phyloP scores from a whole-genome alignment of 2,113 vertebrate genomes.

The Phaethon lepturus region DNA sequence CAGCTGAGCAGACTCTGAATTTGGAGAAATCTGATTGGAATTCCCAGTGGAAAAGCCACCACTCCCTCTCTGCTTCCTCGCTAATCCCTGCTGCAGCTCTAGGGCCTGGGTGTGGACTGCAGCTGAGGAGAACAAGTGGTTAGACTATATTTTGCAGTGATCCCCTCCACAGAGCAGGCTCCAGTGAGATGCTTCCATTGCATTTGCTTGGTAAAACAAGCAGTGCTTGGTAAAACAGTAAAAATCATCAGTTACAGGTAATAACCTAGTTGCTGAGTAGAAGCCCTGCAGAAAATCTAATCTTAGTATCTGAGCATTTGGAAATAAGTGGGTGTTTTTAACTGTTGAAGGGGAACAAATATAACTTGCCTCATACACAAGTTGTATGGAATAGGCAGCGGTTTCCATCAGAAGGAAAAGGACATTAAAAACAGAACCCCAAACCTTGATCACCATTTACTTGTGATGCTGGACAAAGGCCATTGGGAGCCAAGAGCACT shows the following conservation, averaged over 20 bases:
- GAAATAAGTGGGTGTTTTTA: neutral
- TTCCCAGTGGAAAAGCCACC: neutral
- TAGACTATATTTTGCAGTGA: neutral
- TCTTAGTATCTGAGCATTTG: neutral
- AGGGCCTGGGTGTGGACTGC: neutral
- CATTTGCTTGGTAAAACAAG: neutral
- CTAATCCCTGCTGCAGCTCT: neutral
- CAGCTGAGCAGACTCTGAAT: neutral
- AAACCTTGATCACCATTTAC: neutral
- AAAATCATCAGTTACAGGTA: neutral
- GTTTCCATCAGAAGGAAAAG: neutral
- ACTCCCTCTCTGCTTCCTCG: neutral
- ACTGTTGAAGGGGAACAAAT: neutral
- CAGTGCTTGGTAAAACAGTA: neutral
- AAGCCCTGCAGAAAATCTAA: neutral
- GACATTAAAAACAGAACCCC: slow-evolving; percentile 19
- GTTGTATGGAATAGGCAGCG: neutral
- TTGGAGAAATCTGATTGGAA: slow-evolving; percentile 10
- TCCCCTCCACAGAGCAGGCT: neutral
- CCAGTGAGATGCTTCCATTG: neutral
- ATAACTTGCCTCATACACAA: neutral
- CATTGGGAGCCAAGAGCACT: neutral
- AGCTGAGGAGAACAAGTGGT: neutral
- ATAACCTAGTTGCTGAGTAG: neutral
- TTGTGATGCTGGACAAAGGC: slow-evolving; percentile 7